A percentile compares a stretch with the other conserved stretches of the same genome.
phyloP scores from a whole-genome alignment of 2,113 vertebrate species.

The Seriola dumerili region DNA sequence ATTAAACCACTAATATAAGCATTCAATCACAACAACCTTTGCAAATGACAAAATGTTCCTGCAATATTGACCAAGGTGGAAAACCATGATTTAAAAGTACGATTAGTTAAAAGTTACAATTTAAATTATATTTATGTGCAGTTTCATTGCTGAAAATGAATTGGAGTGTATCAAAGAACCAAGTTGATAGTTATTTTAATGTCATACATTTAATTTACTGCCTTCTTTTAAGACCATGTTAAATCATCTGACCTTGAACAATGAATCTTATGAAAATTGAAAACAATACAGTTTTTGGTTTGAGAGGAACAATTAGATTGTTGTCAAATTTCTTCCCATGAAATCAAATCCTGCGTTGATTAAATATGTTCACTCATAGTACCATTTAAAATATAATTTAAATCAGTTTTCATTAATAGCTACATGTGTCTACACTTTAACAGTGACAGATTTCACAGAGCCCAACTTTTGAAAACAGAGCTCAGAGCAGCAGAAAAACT shows the following conservation, averaged over 20 bases:
- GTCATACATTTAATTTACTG: background rate
- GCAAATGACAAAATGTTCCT: slow-evolving; percentile 3
- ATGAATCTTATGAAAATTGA: background rate
- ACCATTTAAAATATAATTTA: background rate
- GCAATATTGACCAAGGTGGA: slow-evolving; percentile 10
- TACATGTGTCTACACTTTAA: slow-evolving; percentile 16
- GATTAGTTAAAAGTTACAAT: background rate
- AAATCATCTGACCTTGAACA: slow-evolving; percentile 12
- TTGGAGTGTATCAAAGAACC: background rate
- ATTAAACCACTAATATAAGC: slow-evolving; percentile 10
- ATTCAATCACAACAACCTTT: slow-evolving; percentile 42
- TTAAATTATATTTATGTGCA: background rate
- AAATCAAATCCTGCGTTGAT: background rate
- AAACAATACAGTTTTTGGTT: background rate
- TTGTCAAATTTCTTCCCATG: background rate
- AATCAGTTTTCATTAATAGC: slow-evolving; percentile 11
- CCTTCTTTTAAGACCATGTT: background rate
- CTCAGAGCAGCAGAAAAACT: background rate
- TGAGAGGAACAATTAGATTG: slow-evolving; percentile 2
- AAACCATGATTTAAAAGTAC: background rate
- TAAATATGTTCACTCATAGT: background rate
- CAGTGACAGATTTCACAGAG: background rate
- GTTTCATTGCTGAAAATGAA: background rate
- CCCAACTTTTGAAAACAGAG: background rate
- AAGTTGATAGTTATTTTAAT: background rate